Conservation (phyloP, 2,113 vertebrate species). For the Nothoprocta perdicaria region DNA sequence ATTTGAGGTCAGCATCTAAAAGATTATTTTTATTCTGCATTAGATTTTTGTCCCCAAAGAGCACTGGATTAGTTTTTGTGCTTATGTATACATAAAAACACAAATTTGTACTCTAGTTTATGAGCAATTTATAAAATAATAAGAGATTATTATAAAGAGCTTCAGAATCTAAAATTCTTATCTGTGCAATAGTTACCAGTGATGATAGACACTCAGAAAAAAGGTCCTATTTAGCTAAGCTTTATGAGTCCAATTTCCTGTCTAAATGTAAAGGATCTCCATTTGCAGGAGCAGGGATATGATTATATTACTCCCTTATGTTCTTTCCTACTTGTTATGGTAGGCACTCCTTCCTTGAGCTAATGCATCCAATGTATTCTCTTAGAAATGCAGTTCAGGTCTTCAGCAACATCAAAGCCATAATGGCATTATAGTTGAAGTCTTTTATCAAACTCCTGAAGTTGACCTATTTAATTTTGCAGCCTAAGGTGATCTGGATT, state of each 20-base stretch:
- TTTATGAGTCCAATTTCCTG: slow-evolving; percentile 66
- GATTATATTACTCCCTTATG: slow-evolving; percentile 9
- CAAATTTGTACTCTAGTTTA: slow-evolving; percentile 65
- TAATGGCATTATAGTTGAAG: slow-evolving; percentile 66
- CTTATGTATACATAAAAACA: slow-evolving; percentile 24
- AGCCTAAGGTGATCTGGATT: slow-evolving; percentile 48
- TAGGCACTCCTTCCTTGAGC: slow-evolving; percentile 32
- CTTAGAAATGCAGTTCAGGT: slow-evolving; percentile 70
- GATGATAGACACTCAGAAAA: slow-evolving; percentile 37
- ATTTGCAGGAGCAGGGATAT: slow-evolving; percentile 31
- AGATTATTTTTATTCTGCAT: slow-evolving; percentile 31
- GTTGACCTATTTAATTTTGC: slow-evolving; percentile 69
- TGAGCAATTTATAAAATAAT: slow-evolving; percentile 61
- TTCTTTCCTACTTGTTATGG: slow-evolving; percentile 21
- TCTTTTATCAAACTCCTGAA: slow-evolving; percentile 61
- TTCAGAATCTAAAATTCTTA: slow-evolving; percentile 49
- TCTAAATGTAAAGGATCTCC: slow-evolving; percentile 54
- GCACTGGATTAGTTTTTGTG: slow-evolving; percentile 54
- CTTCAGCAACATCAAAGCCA: slow-evolving; percentile 65
- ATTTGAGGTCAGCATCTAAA: slow-evolving; percentile 20
- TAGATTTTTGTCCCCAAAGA: slow-evolving; percentile 36
- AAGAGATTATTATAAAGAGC: slow-evolving; percentile 48
- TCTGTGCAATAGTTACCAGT: background rate
- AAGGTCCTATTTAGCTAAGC: slow-evolving; percentile 50
- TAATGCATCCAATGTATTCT: slow-evolving; percentile 63